Conservation (phyloP, 2,113 vertebrate species). For the Chionodraco myersi region DNA sequence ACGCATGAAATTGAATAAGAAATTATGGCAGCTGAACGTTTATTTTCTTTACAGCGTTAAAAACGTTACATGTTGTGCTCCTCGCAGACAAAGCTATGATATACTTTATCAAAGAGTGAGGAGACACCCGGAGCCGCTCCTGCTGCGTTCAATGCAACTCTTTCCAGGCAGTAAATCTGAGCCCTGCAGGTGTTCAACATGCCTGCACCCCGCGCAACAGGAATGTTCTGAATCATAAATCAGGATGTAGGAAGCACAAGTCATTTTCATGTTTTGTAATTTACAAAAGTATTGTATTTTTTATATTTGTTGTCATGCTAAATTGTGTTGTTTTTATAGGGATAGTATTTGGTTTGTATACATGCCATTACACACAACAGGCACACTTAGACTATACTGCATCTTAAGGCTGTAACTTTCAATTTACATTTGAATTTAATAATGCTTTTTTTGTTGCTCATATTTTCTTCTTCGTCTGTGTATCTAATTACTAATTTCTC, state of each 20-base stretch:
- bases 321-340: too few species aligned
- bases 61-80: neutral
- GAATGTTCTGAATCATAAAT: constrained; percentile 31
- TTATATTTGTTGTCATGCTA: too few species aligned
- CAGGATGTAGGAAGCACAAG: neutral
- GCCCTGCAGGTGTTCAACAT: constrained; percentile 20
- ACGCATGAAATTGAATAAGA: neutral
- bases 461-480: neutral
- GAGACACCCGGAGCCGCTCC: constrained; percentile 10
- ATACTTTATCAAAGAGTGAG: fast-evolving
- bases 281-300: too few species aligned
- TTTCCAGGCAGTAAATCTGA: constrained; percentile 29
- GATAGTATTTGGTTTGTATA: neutral
- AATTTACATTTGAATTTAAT: too few species aligned
- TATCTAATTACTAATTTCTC: neutral
- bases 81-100: neutral
- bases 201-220: neutral
- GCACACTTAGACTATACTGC: neutral
- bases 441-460: too few species aligned
- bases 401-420: neutral
- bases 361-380: neutral
- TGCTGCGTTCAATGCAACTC: neutral
- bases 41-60: neutral
- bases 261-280: neutral
- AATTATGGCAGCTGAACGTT: neutral